Conservation (phyloP, 1,140 invertebrate genomes). For the Colletes gigas region DNA sequence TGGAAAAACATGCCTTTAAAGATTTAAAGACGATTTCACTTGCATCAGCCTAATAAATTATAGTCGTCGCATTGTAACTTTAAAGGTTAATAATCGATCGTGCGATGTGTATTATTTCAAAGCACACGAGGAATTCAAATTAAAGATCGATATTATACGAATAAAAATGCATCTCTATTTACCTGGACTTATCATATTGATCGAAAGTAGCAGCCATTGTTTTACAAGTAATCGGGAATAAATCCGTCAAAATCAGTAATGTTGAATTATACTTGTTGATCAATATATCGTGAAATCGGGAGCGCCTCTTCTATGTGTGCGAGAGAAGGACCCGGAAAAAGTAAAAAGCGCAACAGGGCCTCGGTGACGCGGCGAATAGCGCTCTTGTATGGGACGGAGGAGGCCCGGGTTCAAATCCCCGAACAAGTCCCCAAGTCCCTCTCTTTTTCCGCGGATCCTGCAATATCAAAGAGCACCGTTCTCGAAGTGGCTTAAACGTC, state of each 20-base stretch:
- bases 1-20: not conserved
- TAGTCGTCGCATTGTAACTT: not conserved
- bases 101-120: not conserved
- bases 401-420: conserved; percentile 50
- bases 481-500: conserved; percentile 4
- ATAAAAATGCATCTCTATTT: conserved; percentile 49
- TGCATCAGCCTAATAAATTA: not conserved
- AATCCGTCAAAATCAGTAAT: conserved; percentile 35
- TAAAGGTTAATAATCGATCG: not conserved
- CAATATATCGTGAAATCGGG: conserved; percentile 46
- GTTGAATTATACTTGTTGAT: conserved; percentile 59
- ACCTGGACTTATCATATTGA: conserved; percentile 88
- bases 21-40: not conserved
- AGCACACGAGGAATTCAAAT: not conserved
- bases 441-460: conserved; percentile 15
- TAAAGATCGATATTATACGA: not conserved
- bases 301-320: conserved; percentile 31
- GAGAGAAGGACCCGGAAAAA: conserved; percentile 46
- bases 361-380: conserved; percentile 34
- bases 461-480: conserved; percentile 30
- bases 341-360: conserved; percentile 45
- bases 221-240: conserved; percentile 17
- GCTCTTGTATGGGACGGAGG: conserved; percentile 24
- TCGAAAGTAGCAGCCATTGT: conserved; percentile 86
- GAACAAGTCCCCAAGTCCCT: conserved; percentile 41